These are phyloP conservation scores for Eubasilissa splendida DNA, from an alignment of 2,888 invertebrate species.

Conservation along the genomic window DNA sequence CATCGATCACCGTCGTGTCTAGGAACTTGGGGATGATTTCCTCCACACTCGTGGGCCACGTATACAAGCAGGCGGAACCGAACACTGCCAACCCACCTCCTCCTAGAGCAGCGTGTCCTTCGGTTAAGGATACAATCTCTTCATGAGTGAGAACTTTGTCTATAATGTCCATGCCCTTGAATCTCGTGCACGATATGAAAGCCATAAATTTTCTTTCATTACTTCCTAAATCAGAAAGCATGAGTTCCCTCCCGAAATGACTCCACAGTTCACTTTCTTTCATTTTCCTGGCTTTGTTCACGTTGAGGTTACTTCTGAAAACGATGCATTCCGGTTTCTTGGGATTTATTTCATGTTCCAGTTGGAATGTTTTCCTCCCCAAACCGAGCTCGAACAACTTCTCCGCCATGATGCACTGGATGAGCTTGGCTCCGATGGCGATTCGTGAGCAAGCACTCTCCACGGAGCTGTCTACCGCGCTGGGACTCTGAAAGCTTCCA, in stretches of 20 bases:
- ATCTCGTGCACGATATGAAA: slow-evolving; percentile 90
- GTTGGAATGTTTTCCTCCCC: slow-evolving; percentile 85
- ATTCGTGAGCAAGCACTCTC: slow-evolving; percentile 85
- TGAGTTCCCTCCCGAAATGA: slow-evolving; percentile 87
- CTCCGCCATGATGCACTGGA: slow-evolving; percentile 91
- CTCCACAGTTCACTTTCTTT: slow-evolving; percentile 88
- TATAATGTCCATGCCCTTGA: slow-evolving; percentile 74
- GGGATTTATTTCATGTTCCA: slow-evolving; percentile 78
- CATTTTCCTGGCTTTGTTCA: slow-evolving; percentile 81
- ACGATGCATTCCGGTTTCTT: slow-evolving; percentile 78
- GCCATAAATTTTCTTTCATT: slow-evolving; percentile 88
- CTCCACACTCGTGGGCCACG: slow-evolving; percentile 85
- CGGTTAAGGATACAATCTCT: slow-evolving; percentile 79
- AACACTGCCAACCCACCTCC: slow-evolving; percentile 93
- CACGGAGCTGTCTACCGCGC: slow-evolving; percentile 75
- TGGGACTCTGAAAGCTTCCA: slow-evolving; percentile 83
- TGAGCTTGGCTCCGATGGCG: slow-evolving; percentile 81
- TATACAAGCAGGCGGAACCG: slow-evolving; percentile 91
- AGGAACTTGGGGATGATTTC: slow-evolving; percentile 76
- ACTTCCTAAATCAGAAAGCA: slow-evolving; percentile 77
- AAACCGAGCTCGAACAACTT: slow-evolving; percentile 87
- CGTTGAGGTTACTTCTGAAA: slow-evolving; percentile 81
- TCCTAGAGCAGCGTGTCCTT: slow-evolving; percentile 92
- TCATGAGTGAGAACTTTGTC: slow-evolving; percentile 78
- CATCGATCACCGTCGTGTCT: slow-evolving; percentile 78